Conservation (phyloP, 2,797 vertebrate genomes). For the Acanthis flammea region DNA sequence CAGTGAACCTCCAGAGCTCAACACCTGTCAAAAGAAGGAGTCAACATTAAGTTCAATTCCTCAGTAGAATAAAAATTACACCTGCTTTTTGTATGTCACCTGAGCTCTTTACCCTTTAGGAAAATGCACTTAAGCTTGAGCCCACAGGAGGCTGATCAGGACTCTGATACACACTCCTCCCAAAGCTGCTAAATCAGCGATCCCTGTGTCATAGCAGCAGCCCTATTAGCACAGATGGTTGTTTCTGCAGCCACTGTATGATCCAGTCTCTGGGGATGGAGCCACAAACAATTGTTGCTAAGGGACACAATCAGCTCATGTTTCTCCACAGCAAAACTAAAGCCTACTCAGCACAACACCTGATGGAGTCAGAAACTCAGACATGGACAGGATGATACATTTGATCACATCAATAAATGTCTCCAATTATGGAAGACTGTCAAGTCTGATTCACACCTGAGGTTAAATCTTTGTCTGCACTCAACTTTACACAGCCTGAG, state of each 20-base stretch:
- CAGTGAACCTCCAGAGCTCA: conserved; percentile 72
- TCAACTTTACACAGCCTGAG: background rate
- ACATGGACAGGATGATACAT: background rate
- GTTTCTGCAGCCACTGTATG: background rate
- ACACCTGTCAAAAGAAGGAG: conserved; percentile 64
- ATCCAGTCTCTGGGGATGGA: background rate
- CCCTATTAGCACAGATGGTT: background rate
- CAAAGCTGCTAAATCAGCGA: background rate
- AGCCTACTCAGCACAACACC: background rate
- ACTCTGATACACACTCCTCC: background rate
- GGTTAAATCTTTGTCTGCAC: background rate
- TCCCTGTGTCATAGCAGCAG: background rate
- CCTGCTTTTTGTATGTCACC: background rate
- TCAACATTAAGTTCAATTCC: background rate
- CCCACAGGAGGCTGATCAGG: background rate
- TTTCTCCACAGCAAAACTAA: background rate
- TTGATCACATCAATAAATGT: background rate
- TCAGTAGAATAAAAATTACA: background rate
- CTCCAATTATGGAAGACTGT: background rate
- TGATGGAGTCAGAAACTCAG: background rate
- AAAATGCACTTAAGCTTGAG: background rate
- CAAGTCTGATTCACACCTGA: background rate
- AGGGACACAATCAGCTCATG: background rate
- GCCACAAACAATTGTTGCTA: background rate
- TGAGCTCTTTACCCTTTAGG: background rate